Conservation (phyloP, 2,797 vertebrate genomes). For the Leptoclinus maculatus region DNA sequence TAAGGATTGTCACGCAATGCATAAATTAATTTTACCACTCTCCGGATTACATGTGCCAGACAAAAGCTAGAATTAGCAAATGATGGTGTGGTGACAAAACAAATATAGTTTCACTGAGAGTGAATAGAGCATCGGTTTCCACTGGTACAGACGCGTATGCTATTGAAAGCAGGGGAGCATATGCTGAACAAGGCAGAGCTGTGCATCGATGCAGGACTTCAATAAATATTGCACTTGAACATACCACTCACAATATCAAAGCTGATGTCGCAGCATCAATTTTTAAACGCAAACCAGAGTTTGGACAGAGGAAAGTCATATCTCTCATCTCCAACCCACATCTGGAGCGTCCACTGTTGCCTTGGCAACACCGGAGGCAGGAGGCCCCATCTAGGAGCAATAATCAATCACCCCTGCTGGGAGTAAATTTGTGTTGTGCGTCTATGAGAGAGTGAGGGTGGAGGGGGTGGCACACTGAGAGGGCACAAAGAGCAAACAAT, state of each 20-base stretch:
- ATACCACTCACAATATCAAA: constrained; percentile 41
- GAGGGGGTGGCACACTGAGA: constrained; percentile 27
- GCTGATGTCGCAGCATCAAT: constrained; percentile 43
- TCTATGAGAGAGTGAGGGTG: not conserved
- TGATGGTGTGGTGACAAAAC: not conserved
- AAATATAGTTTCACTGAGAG: not conserved
- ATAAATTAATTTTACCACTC: constrained; percentile 8
- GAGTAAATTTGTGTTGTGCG: constrained; percentile 65
- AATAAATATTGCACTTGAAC: constrained; percentile 57
- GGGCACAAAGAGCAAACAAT: constrained; percentile 68
- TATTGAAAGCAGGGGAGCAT: constrained; percentile 17
- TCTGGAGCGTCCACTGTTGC: constrained; percentile 75
- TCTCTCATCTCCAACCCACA: constrained; percentile 58
- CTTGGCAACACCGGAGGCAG: constrained; percentile 65
- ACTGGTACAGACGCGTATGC: not conserved
- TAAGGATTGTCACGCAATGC: constrained; percentile 15
- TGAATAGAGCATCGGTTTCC: not conserved
- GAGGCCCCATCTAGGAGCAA: constrained; percentile 59
- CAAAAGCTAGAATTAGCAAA: constrained; percentile 16
- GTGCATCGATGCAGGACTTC: constrained; percentile 3
- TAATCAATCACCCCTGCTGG: constrained; percentile 77
- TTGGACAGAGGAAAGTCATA: constrained; percentile 15
- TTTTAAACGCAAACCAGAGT: constrained; percentile 44
- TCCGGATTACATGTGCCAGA: constrained; percentile 4
- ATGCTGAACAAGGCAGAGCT: constrained; percentile 6